Evolutionary conservation across 2,797 vertebrate species (phyloP).

Genomic region (Spondyliosoma cantharus): DNA sequence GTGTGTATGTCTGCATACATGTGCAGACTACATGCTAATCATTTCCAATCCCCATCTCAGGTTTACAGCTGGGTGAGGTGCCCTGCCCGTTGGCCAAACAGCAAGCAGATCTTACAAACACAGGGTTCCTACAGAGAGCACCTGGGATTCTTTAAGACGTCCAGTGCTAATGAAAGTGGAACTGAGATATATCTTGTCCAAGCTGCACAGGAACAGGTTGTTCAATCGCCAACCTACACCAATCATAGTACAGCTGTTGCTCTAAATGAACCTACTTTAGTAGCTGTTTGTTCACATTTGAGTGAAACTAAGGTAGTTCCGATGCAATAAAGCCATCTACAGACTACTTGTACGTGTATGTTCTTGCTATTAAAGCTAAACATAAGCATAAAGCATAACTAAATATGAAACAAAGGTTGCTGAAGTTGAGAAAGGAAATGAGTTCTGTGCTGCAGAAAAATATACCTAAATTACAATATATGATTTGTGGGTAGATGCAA

Average conservation of each 20-base stretch:
- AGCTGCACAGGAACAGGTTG: not conserved
- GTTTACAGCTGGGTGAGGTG: constrained; percentile 20
- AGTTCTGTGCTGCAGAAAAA: not conserved
- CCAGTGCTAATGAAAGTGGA: not conserved
- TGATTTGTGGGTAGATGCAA: not conserved
- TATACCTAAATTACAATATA: not conserved
- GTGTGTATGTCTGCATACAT: constrained; percentile 16
- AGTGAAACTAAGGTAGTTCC: not conserved
- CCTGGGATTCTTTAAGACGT: constrained; percentile 31
- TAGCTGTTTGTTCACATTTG: not conserved
- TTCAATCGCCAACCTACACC: not conserved
- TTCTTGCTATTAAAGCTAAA: constrained; percentile 7
- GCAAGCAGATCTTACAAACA: constrained; percentile 40
- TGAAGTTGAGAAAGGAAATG: constrained; percentile 3
- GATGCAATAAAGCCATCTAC: not conserved
- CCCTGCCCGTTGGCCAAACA: constrained; percentile 62
- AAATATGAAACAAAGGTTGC: not conserved
- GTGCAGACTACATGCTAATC: constrained; percentile 47
- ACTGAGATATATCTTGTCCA: not conserved
- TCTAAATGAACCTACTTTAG: not conserved
- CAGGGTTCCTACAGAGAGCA: constrained; percentile 12
- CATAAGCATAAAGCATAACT: no score
- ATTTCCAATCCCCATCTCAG: constrained; percentile 30
- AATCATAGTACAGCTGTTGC: not conserved
- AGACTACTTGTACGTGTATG: not conserved